These are phyloP conservation scores for Orgyia antiqua DNA, from an alignment of 2,888 invertebrate species.

Conservation along the genomic window DNA sequence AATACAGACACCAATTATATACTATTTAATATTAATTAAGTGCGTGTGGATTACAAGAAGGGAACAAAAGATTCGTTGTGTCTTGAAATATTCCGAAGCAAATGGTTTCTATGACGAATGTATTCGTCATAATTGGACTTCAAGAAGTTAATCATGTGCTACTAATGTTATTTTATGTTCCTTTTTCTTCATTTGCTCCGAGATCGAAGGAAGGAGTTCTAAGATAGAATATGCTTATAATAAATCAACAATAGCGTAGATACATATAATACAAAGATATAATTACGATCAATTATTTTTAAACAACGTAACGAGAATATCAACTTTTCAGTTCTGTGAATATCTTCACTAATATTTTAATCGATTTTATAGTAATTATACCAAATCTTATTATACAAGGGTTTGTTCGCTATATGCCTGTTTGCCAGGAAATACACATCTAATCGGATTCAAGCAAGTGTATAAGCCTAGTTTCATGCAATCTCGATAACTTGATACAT, in stretches of 20 bases:
- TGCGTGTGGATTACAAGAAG: conserved; percentile 43
- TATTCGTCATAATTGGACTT: too few relatives aligned
- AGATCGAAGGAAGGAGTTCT: conserved; percentile 27
- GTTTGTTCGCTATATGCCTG: conserved; percentile 20
- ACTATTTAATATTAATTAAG: conserved; percentile 45
- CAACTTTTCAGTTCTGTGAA: conserved; percentile 77
- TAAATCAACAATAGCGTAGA: conserved; percentile 70
- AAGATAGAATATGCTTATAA: conserved; percentile 61
- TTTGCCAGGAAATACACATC: conserved; percentile 36
- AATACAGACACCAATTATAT: conserved; percentile 73
- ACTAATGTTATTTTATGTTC: too few relatives aligned
- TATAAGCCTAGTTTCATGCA: conserved; percentile 51
- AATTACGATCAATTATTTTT: conserved; percentile 59
- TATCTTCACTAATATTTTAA: conserved; percentile 69
- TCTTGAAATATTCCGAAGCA: conserved; percentile 40
- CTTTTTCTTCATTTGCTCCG: conserved; percentile 27
- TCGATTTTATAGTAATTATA: conserved; percentile 40
- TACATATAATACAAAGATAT: conserved; percentile 62
- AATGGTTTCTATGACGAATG: conserved; percentile 21
- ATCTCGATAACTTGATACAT: conserved; percentile 47
- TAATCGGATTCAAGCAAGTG: conserved; percentile 53
- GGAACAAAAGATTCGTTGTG: conserved; percentile 59
- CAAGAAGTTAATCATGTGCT: too few relatives aligned
- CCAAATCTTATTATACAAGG: conserved; percentile 27
- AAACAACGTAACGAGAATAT: conserved; percentile 75